Conservation (phyloP, 2,888 invertebrate species). For the Hydrotaea diabolus region DNA sequence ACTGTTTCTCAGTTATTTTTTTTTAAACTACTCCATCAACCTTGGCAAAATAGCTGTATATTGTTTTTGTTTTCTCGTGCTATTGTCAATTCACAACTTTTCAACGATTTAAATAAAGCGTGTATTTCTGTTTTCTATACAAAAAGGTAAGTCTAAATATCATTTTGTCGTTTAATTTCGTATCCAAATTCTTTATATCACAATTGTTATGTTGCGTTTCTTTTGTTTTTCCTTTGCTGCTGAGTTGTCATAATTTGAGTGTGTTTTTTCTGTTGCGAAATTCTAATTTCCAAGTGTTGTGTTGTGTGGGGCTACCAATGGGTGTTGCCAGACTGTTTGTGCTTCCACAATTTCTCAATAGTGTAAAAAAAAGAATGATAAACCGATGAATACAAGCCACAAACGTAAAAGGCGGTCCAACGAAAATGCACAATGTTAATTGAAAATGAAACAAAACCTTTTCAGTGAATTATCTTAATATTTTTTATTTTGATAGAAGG, state of each 20-base stretch:
- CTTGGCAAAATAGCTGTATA: conserved; percentile 60
- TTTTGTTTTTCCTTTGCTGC: neutral
- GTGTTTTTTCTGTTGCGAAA: conserved; percentile 21
- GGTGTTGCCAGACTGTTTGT: conserved; percentile 23
- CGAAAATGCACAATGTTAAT: too few species aligned
- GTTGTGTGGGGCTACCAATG: neutral
- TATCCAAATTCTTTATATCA: neutral
- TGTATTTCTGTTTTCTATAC: neutral
- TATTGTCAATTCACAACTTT: conserved; percentile 13
- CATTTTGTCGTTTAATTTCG: neutral
- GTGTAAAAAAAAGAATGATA: too few species aligned
- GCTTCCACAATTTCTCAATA: too few species aligned
- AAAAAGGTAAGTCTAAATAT: neutral
- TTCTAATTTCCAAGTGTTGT: conserved; percentile 1
- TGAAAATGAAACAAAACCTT: too few species aligned
- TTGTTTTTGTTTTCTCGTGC: neutral
- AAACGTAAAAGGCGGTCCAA: too few species aligned
- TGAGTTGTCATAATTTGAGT: neutral
- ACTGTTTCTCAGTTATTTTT: conserved; percentile 25
- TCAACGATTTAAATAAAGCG: neutral
- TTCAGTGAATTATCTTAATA: too few species aligned
- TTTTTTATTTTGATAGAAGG: too few species aligned
- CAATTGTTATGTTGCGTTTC: neutral
- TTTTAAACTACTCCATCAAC: conserved; percentile 47
- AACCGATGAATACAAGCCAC: too few species aligned